phyloP scores from a whole-genome alignment of 2,113 vertebrate genomes.

The Bambusicola thoracicus region DNA sequence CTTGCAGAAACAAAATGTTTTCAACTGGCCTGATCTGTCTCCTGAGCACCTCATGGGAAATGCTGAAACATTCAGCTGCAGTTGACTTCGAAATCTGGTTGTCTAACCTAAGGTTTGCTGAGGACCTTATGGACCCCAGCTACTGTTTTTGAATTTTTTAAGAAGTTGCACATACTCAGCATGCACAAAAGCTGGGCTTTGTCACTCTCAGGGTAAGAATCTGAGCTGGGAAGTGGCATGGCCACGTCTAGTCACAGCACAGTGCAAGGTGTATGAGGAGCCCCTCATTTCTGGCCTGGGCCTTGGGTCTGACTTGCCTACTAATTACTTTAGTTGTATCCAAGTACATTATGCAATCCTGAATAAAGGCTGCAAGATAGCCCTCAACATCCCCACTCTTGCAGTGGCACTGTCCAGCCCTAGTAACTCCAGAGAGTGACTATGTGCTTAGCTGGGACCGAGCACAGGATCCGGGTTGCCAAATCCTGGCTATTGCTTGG shows the following conservation, averaged over 20 bases:
- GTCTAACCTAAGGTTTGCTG: neutral
- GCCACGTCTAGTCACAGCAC: neutral
- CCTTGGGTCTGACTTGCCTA: neutral
- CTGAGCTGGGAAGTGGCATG: neutral
- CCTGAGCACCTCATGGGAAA: neutral
- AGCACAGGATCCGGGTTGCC: neutral
- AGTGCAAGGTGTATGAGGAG: neutral
- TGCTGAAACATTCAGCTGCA: neutral
- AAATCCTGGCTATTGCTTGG: neutral
- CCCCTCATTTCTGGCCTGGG: neutral
- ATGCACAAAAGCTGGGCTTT: neutral
- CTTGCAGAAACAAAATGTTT: neutral
- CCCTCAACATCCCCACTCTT: neutral
- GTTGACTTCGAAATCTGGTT: neutral
- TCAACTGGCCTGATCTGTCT: neutral
- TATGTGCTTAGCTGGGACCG: accelerated
- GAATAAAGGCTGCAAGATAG: neutral
- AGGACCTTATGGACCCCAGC: neutral
- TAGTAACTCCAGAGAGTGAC: accelerated
- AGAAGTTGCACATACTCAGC: neutral
- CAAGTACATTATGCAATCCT: accelerated
- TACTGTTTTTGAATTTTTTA: neutral
- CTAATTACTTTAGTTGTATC: neutral
- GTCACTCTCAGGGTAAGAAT: neutral
- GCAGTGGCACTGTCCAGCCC: accelerated